Evolutionary conservation across 2,113 vertebrate species (phyloP), one percentile per base, ranked within the genome.

Genomic region (Gnathonemus longibarbis): DNA sequence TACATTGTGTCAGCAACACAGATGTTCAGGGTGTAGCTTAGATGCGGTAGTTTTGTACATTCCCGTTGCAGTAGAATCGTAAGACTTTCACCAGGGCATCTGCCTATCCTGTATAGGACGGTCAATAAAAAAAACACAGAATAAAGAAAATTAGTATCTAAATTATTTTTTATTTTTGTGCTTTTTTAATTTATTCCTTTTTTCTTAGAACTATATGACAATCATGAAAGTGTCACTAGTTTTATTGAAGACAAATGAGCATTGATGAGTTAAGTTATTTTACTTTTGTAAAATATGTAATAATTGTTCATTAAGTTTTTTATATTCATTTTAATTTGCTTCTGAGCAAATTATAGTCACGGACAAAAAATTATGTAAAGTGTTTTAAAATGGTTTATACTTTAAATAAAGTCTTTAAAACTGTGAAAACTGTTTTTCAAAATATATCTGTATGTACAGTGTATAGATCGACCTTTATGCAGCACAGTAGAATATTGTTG

Each of bases 371-470:
- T 98, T 99, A 99, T 99, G 98, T 98, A 98, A 99, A 98, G 98
- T 98, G 97, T 99, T 99, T 99, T 93, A 95, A 98, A 98, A 97
- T 97, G 97, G 98, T 99, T 99, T 99, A 98, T 99, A 99, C 98
- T 98, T 99, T 96, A 99, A 99, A 99, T 99, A 99, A 99, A 99
- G 98, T 99, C 97, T 98, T 98, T 99, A 99, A 99, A 99, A 99
- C 97, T 98, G 98, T 99, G 98, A 97, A 98, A 96, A 94, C 96
- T 97, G 97, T 97, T 96, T 98, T 96, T 96, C 95, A 91, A 95
- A 94, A 93, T 96, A 95, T 96, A 96, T 96, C 95, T 96, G 93
- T 93, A 96, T 96, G 96, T 96, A 96, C 96, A 96, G 96, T 96
- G 95, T 96, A 96, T 96, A 96, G 96, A 95, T 91, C 93, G 95